Percentiles rank a stretch among this genome's conserved stretches.
Conservation (phyloP, 1,140 invertebrate genomes). For the Drosophila lini region DNA sequence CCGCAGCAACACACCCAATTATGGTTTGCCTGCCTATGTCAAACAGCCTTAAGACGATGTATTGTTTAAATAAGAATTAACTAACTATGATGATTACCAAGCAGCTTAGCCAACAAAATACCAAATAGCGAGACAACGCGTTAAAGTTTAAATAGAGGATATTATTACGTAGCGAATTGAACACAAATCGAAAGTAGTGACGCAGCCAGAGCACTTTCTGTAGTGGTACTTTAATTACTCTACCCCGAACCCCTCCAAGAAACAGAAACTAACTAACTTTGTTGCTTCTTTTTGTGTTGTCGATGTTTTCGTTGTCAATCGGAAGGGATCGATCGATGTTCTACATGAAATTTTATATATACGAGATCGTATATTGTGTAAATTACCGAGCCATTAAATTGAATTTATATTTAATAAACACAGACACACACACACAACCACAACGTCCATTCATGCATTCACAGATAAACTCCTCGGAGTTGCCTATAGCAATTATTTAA, state of each 20-base stretch:
- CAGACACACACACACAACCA: slow-evolving; percentile 40
- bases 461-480: slow-evolving; percentile 50
- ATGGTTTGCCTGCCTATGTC: slow-evolving; percentile 19
- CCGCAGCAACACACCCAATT: slow-evolving; percentile 1
- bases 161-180: slow-evolving; percentile 75
- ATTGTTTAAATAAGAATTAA: slow-evolving; percentile 50
- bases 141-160: slow-evolving; percentile 79
- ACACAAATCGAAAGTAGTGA: slow-evolving; percentile 55
- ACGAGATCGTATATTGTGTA: slow-evolving; percentile 73
- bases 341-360: slow-evolving; percentile 69
- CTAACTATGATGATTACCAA: slow-evolving; percentile 66
- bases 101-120: slow-evolving; percentile 71
- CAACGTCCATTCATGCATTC: slow-evolving; percentile 65
- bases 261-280: slow-evolving; percentile 27
- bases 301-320: slow-evolving; percentile 47
- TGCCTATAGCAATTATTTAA: slow-evolving; percentile 71
- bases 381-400: slow-evolving; percentile 84
- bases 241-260: slow-evolving; percentile 10
- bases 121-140: slow-evolving; percentile 65
- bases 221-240: slow-evolving; percentile 50
- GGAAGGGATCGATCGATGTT: slow-evolving; percentile 50
- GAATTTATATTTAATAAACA: slow-evolving; percentile 80
- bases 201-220: slow-evolving; percentile 34
- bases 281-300: slow-evolving; percentile 63
- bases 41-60: slow-evolving; percentile 26